Conservation (phyloP, 37 sponge, comb jelly and placozoan genomes). For the Haliclona indistincta region DNA sequence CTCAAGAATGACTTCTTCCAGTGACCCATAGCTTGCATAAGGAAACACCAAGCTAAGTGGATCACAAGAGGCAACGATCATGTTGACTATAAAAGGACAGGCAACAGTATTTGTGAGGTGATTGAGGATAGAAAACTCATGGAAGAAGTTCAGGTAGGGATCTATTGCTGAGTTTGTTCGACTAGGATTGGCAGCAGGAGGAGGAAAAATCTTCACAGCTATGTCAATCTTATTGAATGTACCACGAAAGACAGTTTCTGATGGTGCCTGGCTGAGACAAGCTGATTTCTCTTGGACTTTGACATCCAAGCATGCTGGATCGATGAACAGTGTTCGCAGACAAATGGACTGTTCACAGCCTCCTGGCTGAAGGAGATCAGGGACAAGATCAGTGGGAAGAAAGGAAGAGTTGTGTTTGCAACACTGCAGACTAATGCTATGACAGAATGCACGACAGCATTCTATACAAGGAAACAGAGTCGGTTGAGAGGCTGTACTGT, state of each 20-base stretch:
- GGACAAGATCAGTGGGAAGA: constrained; percentile 24
- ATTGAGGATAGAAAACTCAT: constrained; percentile 21
- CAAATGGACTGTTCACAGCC: no score
- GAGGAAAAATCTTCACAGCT: constrained; percentile 56
- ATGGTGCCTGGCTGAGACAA: constrained; percentile 31
- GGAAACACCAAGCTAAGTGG: constrained; percentile 60
- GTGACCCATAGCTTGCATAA: constrained; percentile 47
- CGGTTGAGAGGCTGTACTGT: background rate
- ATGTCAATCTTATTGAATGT: constrained; percentile 5
- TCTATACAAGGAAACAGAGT: constrained; percentile 35
- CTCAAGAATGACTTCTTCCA: constrained; percentile 45
- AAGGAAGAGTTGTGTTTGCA: background rate
- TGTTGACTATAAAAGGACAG: constrained; percentile 28
- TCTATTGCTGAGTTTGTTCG: background rate
- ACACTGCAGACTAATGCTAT: constrained; percentile 44
- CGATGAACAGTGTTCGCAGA: background rate
- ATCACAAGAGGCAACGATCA: constrained; percentile 23
- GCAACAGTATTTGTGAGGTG: constrained; percentile 7
- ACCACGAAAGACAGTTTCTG: constrained; percentile 59
- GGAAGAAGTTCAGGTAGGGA: constrained; percentile 32
- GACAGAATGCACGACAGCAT: constrained; percentile 19
- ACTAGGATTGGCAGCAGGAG: constrained; percentile 8
- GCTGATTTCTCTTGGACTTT: constrained; percentile 46
- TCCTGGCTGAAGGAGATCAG: constrained; percentile 46
- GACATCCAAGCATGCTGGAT: constrained; percentile 10